Evolutionary conservation across 2,888 invertebrate genomes (phyloP).

Genomic region (Microplitis deprimator): DNA sequence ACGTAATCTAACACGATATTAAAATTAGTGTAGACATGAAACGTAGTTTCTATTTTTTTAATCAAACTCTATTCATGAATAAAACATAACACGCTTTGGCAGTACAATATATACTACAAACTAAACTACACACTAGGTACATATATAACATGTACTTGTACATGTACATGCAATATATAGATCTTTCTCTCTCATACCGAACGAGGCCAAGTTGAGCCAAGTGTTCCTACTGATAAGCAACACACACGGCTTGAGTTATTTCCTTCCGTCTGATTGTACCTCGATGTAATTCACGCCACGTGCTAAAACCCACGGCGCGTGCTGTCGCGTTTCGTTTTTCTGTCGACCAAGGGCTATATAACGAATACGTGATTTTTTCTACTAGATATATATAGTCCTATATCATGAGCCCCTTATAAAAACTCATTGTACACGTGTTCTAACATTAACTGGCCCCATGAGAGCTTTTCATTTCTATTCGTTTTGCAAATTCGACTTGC

Average conservation of each 20-base stretch:
- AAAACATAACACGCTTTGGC: slow-evolving; percentile 22
- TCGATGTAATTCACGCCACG: slow-evolving; percentile 35
- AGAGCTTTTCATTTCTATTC: not conserved
- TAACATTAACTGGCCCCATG: slow-evolving; percentile 17
- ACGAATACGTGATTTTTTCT: slow-evolving; percentile 19
- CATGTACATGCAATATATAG: not conserved
- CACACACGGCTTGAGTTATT: slow-evolving; percentile 39
- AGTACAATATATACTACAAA: not conserved
- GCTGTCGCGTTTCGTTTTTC: slow-evolving; percentile 9
- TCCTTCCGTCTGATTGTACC: slow-evolving; percentile 43
- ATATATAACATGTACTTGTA: not conserved
- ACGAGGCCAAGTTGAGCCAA: not conserved
- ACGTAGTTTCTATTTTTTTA: slow-evolving; percentile 4
- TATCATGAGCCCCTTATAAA: not conserved
- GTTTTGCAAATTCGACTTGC: slow-evolving; percentile 19
- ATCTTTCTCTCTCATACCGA: not conserved
- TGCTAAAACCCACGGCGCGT: slow-evolving; percentile 26
- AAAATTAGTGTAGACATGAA: not conserved
- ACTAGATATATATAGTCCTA: slow-evolving; percentile 8
- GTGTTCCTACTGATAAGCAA: slow-evolving; percentile 19
- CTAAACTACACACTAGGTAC: not conserved
- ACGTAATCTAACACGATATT: not conserved
- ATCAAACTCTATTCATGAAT: slow-evolving; percentile 3
- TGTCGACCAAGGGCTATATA: not conserved
- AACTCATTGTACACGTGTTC: slow-evolving; percentile 27